Evolutionary conservation across 1,140 invertebrate genomes (phyloP), one percentile per base, ranked within the genome.

Genomic region (Megalopta genalis): DNA sequence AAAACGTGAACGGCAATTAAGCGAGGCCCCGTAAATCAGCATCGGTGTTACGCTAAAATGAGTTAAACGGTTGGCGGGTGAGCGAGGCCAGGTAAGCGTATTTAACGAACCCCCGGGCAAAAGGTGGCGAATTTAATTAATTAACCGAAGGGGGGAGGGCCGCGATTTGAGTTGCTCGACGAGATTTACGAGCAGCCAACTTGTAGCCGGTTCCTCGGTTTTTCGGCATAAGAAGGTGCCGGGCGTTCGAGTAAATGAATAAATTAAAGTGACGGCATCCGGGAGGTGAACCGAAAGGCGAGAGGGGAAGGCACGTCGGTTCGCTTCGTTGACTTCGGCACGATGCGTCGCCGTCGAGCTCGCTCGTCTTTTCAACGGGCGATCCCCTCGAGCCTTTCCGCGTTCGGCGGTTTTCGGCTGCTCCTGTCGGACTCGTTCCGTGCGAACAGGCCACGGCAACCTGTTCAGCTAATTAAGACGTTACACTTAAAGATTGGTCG

Each of bases 81-180:
- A 12, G 21, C 37, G 27, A 63, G 23, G 23, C 49, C 49, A 52
- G 62, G 27, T 37, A 27, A 16, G 42, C 16, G 46, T 42, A 71
- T 71, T 72, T 64, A 78, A 21, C 76, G n/a, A 64, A 49, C 52
- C 32, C 52, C 32, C 23, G 23, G 49, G 60, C 32, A 54, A 18
- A 77, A 78, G 42, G 46, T 57, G 32, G 21, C 32, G 60, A 83
- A 77, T 85, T 86, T 83, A 82, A 86, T 86, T 86, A 86, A 86
- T 86, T 86, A 86, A 42, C 71, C 42, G 46, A 8, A 59, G 60
- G 60, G 63, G 32, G 46, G 23, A 59, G 60, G 60, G 63, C 54
- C 16, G 57, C 63, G 75, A 79, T 63, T 72, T 67, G 62, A 85
- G 32, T 75, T 75, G 69, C 27, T 6, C 21, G 21, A 21, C n/a